These are phyloP conservation scores for Hyposoter dolosus DNA, from an alignment of 2,888 invertebrate genomes.

Conservation along the genomic window DNA sequence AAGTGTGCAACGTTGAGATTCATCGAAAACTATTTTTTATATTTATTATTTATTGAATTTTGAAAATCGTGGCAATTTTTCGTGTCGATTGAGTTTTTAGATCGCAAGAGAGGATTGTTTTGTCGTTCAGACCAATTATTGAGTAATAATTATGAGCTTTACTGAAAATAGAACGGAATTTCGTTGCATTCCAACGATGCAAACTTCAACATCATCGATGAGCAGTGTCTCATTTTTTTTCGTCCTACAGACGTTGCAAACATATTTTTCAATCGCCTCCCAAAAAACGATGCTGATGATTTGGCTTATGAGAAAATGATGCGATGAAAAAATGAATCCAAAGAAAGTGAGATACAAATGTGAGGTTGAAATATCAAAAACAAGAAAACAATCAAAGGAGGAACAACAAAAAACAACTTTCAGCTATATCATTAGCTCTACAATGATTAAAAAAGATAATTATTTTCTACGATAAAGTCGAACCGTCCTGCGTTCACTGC, in stretches of 20 bases:
- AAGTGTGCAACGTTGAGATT: too few species aligned
- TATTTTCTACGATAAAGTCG: slow-evolving; percentile 10
- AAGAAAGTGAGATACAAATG: neutral
- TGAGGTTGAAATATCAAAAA: neutral
- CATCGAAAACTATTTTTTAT: too few species aligned
- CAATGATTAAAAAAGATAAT: neutral
- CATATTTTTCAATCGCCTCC: neutral
- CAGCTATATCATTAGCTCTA: slow-evolving; percentile 9
- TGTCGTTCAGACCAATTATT: too few species aligned
- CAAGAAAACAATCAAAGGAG: neutral
- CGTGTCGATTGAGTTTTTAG: too few species aligned
- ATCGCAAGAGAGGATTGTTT: too few species aligned
- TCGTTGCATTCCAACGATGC: too few species aligned
- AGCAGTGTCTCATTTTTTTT: neutral
- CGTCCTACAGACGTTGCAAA: neutral
- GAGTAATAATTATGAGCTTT: too few species aligned
- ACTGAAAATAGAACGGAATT: too few species aligned
- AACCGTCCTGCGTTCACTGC: slow-evolving; percentile 32
- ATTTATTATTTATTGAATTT: too few species aligned
- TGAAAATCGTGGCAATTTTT: too few species aligned
- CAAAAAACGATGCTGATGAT: neutral
- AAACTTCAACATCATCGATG: too few species aligned
- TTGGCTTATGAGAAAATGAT: neutral
- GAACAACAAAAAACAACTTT: neutral
- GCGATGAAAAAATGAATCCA: neutral